Conservation (phyloP, 2,888 invertebrate genomes). For the Conistra vaccinii region DNA sequence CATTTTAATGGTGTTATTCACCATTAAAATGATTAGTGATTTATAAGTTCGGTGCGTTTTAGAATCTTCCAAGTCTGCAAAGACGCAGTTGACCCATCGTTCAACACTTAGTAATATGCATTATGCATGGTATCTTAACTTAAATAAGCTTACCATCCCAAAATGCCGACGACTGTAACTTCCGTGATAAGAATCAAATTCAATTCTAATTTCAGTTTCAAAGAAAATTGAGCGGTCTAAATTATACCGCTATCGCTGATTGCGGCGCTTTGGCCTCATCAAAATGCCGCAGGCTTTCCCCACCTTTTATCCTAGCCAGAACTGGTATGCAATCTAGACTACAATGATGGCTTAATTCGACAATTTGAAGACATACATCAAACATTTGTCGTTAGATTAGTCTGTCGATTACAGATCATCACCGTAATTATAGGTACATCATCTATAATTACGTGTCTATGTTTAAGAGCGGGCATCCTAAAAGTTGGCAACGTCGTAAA, state of each 20-base stretch:
- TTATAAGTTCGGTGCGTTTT: background rate
- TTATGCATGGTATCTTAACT: background rate
- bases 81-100: no score
- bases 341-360: constrained; percentile 39
- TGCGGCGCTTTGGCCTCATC: constrained; percentile 35
- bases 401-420: background rate
- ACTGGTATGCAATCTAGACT: constrained; percentile 35
- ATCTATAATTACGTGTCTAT: background rate
- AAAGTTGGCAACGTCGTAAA: no score
- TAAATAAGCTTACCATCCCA: background rate
- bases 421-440: no score
- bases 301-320: constrained; percentile 35
- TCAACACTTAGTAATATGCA: no score
- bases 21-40: no score
- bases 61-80: background rate
- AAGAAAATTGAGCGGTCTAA: constrained; percentile 24
- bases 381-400: background rate
- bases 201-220: constrained; percentile 26
- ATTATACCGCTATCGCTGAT: constrained; percentile 39
- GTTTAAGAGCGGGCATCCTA: no score
- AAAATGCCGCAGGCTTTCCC: constrained; percentile 42
- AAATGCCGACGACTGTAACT: background rate
- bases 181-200: constrained; percentile 39
- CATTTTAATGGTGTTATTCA: no score
- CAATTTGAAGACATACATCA: background rate